phyloP scores from a whole-genome alignment of 2,888 invertebrate genomes.

The Ecliptopera silaceata region DNA sequence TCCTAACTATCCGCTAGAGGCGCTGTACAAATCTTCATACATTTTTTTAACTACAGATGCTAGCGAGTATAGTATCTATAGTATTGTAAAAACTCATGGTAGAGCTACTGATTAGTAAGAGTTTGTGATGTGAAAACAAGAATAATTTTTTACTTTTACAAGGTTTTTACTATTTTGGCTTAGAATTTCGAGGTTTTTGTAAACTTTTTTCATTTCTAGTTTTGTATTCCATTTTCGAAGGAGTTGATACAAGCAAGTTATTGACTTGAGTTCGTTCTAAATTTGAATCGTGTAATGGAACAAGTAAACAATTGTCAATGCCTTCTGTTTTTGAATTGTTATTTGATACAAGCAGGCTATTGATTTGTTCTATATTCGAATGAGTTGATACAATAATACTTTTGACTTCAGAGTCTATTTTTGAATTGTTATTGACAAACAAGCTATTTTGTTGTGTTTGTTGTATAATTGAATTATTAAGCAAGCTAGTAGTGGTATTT shows the following conservation, averaged over 20 bases:
- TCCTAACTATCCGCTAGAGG: no score
- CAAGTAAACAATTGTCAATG: background rate
- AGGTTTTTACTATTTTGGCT: background rate
- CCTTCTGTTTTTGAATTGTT: slow-evolving; percentile 1
- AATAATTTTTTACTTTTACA: background rate
- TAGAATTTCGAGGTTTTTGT: background rate
- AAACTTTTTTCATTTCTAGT: background rate
- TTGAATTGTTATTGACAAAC: background rate
- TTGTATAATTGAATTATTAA: no score
- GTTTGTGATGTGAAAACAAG: no score
- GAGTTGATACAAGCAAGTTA: background rate
- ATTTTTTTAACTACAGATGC: no score
- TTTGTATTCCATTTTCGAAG: background rate
- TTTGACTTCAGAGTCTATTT: background rate
- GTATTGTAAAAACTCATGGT: no score
- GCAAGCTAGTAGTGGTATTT: background rate
- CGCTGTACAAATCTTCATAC: no score
- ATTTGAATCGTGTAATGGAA: background rate
- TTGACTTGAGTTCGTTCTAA: background rate
- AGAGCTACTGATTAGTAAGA: no score
- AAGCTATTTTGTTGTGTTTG: no score
- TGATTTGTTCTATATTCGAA: background rate
- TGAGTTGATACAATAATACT: background rate
- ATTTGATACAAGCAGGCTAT: background rate
- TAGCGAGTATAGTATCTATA: no score